A percentile compares a stretch with the other conserved stretches of the same genome.
These are phyloP conservation scores for Drosophila novamexicana DNA, from an alignment of 1,140 invertebrate species.

Conservation along the genomic window DNA sequence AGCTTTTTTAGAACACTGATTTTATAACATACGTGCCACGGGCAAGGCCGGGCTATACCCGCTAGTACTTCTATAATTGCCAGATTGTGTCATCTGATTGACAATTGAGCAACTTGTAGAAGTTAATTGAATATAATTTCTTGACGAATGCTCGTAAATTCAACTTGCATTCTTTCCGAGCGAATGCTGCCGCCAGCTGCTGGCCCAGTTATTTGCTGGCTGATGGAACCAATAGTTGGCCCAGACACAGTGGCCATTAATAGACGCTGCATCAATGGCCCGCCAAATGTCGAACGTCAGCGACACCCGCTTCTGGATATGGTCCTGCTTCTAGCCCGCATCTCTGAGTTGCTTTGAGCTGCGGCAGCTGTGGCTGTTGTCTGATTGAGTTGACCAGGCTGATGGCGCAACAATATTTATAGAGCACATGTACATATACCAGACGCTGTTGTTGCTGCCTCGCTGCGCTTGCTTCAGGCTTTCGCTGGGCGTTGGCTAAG, in stretches of 20 bases:
- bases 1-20: too few species aligned
- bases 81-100: background rate
- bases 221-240: background rate
- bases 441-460: slow-evolving; percentile 4
- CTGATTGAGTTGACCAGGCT: slow-evolving; percentile 26
- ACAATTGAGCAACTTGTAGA: slow-evolving; percentile 5
- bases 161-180: background rate
- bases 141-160: background rate
- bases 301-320: background rate
- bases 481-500: too few species aligned
- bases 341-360: slow-evolving; percentile 12
- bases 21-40: too few species aligned
- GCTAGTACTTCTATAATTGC: too few species aligned
- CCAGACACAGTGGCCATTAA: slow-evolving; percentile 24
- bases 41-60: too few species aligned
- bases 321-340: background rate
- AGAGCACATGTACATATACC: slow-evolving; percentile 30
- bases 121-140: slow-evolving; percentile 12
- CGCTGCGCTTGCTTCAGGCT: background rate
- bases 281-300: slow-evolving; percentile 37
- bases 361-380: slow-evolving; percentile 8
- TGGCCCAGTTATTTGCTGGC: slow-evolving; percentile 3
- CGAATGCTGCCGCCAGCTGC: slow-evolving; percentile 5
- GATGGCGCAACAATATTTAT: slow-evolving; percentile 48
- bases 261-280: slow-evolving; percentile 32